Conservation (phyloP, 37 sponge, comb jelly and placozoan genomes). For the Cliona cf. orientalis region DNA sequence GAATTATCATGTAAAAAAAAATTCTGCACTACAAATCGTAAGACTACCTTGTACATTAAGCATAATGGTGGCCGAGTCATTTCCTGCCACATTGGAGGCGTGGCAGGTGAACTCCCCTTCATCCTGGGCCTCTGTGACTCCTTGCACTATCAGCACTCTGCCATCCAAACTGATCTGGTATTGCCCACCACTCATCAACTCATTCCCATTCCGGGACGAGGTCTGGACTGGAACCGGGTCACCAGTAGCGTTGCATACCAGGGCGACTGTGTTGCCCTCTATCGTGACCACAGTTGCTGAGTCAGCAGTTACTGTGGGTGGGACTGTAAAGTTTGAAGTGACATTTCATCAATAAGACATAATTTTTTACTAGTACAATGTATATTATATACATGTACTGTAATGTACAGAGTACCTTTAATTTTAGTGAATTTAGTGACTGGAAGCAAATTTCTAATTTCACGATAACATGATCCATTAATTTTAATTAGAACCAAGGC, state of each 20-base stretch:
- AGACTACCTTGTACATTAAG: conserved; percentile 41
- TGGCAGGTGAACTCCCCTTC: conserved; percentile 54
- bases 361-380: background rate
- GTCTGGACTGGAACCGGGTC: conserved; percentile 52
- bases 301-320: conserved; percentile 29
- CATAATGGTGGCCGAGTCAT: conserved; percentile 6
- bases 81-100: conserved; percentile 55
- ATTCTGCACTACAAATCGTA: background rate
- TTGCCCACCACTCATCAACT: background rate
- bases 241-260: conserved; percentile 59
- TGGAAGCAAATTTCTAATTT: too few relatives aligned
- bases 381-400: background rate
- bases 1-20: too few relatives aligned
- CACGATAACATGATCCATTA: too few relatives aligned
- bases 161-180: conserved; percentile 25
- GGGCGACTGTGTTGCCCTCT: conserved; percentile 23
- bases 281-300: background rate
- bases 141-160: background rate
- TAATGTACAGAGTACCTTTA: too few relatives aligned
- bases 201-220: conserved; percentile 27
- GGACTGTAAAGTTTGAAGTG: background rate
- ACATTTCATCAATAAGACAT: background rate
- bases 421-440: too few relatives aligned
- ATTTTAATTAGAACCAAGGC: too few relatives aligned
- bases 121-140: conserved; percentile 15